Conservation (phyloP, 2,888 invertebrate species). For the Agriopis aurantiaria region DNA sequence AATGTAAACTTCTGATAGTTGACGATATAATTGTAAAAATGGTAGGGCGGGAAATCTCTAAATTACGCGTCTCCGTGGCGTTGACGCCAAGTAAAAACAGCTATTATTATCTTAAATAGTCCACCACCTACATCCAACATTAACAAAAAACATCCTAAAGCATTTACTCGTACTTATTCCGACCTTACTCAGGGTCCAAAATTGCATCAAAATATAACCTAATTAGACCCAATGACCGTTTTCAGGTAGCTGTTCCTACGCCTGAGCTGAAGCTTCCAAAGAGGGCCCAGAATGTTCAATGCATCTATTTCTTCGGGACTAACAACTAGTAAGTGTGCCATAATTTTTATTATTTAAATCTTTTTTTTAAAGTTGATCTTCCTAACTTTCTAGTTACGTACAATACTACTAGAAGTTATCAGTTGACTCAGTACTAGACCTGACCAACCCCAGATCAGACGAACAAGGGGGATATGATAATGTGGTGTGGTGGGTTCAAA, state of each 20-base stretch:
- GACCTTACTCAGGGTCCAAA: constrained; percentile 17
- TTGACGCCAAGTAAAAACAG: constrained; percentile 45
- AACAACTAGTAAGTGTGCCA: constrained; percentile 94
- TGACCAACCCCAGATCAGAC: too few species aligned
- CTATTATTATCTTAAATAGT: constrained; percentile 21
- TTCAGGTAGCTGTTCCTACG: constrained; percentile 93
- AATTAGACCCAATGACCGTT: constrained; percentile 61
- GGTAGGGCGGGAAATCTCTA: constrained; percentile 67
- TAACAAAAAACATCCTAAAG: not conserved
- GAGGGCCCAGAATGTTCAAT: constrained; percentile 91
- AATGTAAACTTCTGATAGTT: constrained; percentile 47
- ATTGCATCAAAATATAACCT: constrained; percentile 51
- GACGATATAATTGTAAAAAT: constrained; percentile 43
- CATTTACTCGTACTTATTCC: too few species aligned
- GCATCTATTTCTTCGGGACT: constrained; percentile 98
- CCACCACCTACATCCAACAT: not conserved
- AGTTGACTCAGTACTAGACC: not conserved
- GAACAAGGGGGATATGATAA: too few species aligned
- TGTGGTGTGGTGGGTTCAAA: too few species aligned
- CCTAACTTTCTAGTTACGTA: not conserved
- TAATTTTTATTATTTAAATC: too few species aligned
- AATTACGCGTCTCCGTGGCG: constrained; percentile 48
- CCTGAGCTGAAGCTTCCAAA: constrained; percentile 91
- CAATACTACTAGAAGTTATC: not conserved
- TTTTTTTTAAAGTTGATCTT: not conserved